These are phyloP conservation scores for Gryllus longicercus DNA, from an alignment of 2,888 invertebrate species.

Conservation along the genomic window DNA sequence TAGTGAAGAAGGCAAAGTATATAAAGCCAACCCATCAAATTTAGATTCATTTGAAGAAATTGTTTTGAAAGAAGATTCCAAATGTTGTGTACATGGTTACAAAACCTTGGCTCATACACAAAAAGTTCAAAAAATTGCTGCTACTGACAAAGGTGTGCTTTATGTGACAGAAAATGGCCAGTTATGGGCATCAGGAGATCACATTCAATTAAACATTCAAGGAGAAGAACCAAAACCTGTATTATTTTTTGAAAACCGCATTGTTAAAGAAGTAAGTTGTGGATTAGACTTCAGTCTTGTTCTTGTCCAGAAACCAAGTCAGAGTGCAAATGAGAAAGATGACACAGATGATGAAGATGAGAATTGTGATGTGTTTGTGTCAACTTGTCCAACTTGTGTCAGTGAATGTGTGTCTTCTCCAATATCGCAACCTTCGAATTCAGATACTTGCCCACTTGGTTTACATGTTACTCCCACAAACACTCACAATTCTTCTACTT, in stretches of 20 bases:
- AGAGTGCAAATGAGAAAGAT: constrained; percentile 46
- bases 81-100: constrained; percentile 64
- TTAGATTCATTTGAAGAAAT: constrained; percentile 60
- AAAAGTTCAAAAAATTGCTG: constrained; percentile 60
- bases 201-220: constrained; percentile 63
- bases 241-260: constrained; percentile 64
- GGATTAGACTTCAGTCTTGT: constrained; percentile 75
- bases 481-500: constrained; percentile 55
- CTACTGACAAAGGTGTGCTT: constrained; percentile 60
- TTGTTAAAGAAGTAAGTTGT: constrained; percentile 66
- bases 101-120: constrained; percentile 60
- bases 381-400: constrained; percentile 63
- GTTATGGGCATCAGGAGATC: constrained; percentile 65
- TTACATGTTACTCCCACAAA: constrained; percentile 56
- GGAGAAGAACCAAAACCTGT: constrained; percentile 58
- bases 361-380: constrained; percentile 63
- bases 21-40: constrained; percentile 54
- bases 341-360: constrained; percentile 55
- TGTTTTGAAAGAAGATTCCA: constrained; percentile 60
- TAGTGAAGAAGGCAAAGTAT: constrained; percentile 59
- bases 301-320: constrained; percentile 60
- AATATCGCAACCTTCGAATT: constrained; percentile 58
- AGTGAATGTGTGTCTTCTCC: constrained; percentile 57
- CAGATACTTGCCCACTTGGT: constrained; percentile 63
- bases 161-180: constrained; percentile 65